These are phyloP conservation scores for Timema cristinae DNA, from an alignment of 2,888 invertebrate genomes.

Conservation along the genomic window DNA sequence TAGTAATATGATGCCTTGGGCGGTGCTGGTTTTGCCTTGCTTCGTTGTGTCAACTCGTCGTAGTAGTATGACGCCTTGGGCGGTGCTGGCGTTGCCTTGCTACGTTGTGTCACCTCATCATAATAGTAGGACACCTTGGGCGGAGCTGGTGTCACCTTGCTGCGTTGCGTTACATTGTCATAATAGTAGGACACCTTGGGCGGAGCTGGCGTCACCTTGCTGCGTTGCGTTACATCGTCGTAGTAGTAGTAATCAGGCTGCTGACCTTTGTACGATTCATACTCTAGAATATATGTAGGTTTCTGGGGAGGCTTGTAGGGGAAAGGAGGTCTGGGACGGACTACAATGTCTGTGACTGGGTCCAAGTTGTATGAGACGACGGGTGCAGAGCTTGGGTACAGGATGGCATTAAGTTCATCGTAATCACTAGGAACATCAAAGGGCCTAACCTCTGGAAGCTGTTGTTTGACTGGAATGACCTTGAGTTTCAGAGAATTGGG, in stretches of 20 bases:
- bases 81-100: too few relatives aligned
- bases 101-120: slow-evolving; percentile 53
- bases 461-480: too few relatives aligned
- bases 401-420: too few relatives aligned
- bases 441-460: too few relatives aligned
- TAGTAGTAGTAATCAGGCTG: background rate
- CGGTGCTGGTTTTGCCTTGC: too few relatives aligned
- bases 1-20: slow-evolving; percentile 58
- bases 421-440: too few relatives aligned
- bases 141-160: too few relatives aligned
- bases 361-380: slow-evolving; percentile 14
- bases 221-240: too few relatives aligned
- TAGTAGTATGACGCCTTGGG: slow-evolving; percentile 58
- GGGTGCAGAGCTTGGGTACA: too few relatives aligned
- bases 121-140: slow-evolving; percentile 58
- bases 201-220: background rate
- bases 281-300: slow-evolving; percentile 7
- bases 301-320: slow-evolving; percentile 15
- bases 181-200: too few relatives aligned
- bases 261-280: background rate
- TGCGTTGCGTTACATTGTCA: too few relatives aligned
- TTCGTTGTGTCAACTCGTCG: slow-evolving; percentile 53
- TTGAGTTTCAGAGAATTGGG: too few relatives aligned
- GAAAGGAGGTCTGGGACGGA: slow-evolving; percentile 38
- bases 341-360: slow-evolving; percentile 21